Percentiles rank a stretch among this genome's conserved stretches.
Conservation (phyloP, 2,888 invertebrate species). For the Calliopum simillimum region DNA sequence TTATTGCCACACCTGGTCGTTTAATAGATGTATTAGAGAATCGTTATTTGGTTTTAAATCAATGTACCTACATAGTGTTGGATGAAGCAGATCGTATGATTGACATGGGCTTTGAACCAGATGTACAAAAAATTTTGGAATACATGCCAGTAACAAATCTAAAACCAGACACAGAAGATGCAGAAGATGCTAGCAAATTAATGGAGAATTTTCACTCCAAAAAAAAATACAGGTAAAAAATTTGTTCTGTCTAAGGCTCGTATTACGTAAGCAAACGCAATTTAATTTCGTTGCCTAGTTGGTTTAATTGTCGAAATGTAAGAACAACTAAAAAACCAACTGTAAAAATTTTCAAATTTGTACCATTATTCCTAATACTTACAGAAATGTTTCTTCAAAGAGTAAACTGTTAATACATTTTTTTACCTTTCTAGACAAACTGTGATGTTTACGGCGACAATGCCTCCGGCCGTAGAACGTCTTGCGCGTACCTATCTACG, state of each 20-base stretch:
- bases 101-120: slow-evolving; percentile 99
- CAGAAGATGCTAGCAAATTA: slow-evolving; percentile 91
- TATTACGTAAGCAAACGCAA: no score
- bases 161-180: slow-evolving; percentile 98
- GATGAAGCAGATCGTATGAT: slow-evolving; percentile 99
- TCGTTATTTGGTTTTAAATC: slow-evolving; percentile 93
- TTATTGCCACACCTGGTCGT: slow-evolving; percentile 99
- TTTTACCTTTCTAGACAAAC: slow-evolving; percentile 75
- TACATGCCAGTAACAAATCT: slow-evolving; percentile 98
- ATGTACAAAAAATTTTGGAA: slow-evolving; percentile 97
- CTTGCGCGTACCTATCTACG: slow-evolving; percentile 94
- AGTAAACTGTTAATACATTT: background rate
- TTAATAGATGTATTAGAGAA: slow-evolving; percentile 98
- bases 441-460: slow-evolving; percentile 99
- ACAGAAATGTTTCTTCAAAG: background rate
- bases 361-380: no score
- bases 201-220: slow-evolving; percentile 95
- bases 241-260: no score
- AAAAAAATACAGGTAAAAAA: slow-evolving; percentile 83
- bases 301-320: no score
- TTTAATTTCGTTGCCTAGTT: no score
- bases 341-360: no score
- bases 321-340: no score
- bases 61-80: slow-evolving; percentile 97
- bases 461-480: slow-evolving; percentile 98